Evolutionary conservation across 2,113 vertebrate species (phyloP), one percentile per base, ranked within the genome.

Genomic region (Zosterops lateralis): DNA sequence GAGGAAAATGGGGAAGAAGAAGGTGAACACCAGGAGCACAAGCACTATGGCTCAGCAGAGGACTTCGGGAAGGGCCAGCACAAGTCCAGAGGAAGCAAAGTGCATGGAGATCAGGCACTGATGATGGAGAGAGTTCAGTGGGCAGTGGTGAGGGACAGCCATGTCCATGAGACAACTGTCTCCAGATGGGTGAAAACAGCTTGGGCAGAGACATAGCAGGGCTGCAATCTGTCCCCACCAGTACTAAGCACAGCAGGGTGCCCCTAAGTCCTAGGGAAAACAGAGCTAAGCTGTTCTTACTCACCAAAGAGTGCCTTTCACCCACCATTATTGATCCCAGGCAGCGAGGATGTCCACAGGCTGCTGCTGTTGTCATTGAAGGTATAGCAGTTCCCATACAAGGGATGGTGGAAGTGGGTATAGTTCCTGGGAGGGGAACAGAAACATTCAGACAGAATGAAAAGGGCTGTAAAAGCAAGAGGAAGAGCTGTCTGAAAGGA

Each of bases 351-450:
- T 47, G 97, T 98, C 98, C 98, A 98, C 61, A 97, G 73, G 28
- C 95, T 96, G 89, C 73, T 97, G 81, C 93, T 98, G 92, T 98
- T 97, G 84, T 97, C 95, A 3, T 98, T 98, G 92, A 98, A 98
- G 18, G 98, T 98, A 32, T 98, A 98, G 96, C 98, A 98, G 90
- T 98, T 98, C 44, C 98, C 98, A 17, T 98, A 98, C 61, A 98
- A 89, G 0, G 98, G 97, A 54, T 98, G 98, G 90, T 98, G 98
- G 91, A 98, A 98, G 48, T 97, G 97, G 21, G 98, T 97, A 1
- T 98, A 98, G 93, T 98, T 98, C 96, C 98, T 98, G 88, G 62
- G 48, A 77, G 6, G 86, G 25, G 54, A 68, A 93, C 19, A 93
- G 34, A 91, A 91, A 36, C 31, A 31, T 87, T 54, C 20, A 47